Evolutionary conservation across 2,113 vertebrate species (phyloP).

Genomic region (Symphodus melops): DNA sequence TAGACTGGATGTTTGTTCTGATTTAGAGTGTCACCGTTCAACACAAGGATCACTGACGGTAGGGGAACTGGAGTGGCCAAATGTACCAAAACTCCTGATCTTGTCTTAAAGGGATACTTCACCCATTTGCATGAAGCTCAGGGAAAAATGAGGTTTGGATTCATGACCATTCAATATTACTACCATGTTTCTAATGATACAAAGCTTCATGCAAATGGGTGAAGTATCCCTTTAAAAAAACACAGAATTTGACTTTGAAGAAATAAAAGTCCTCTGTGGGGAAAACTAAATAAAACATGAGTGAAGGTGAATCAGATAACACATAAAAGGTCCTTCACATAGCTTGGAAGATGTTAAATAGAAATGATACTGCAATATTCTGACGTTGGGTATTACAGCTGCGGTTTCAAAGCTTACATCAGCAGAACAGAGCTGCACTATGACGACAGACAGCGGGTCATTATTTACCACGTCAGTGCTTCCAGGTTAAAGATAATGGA

Average conservation of each 20-base stretch:
- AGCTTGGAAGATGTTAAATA: neutral
- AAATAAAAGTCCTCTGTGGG: neutral
- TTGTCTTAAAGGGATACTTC: too few species aligned
- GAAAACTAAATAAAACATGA: neutral
- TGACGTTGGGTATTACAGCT: constrained; percentile 12
- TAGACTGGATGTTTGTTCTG: constrained; percentile 20
- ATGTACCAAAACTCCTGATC: neutral
- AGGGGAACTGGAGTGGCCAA: neutral
- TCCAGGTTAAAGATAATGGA: constrained; percentile 65
- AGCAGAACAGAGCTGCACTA: constrained; percentile 57
- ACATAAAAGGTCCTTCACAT: neutral
- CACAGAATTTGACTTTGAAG: neutral
- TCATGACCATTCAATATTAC: too few species aligned
- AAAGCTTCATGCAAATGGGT: too few species aligned
- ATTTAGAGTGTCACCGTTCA: constrained; percentile 27
- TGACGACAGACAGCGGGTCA: constrained; percentile 62
- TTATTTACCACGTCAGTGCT: constrained; percentile 65
- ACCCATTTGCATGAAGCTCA: too few species aligned
- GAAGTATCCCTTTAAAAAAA: too few species aligned
- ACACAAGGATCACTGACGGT: constrained; percentile 5
- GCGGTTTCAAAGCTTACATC: constrained; percentile 34
- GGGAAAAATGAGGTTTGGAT: too few species aligned
- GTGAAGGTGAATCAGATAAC: neutral
- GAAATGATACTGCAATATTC: constrained; percentile 25
- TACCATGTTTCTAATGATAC: too few species aligned